phyloP scores from a whole-genome alignment of 37 sponge, comb jelly and placozoan genomes.

The Ianthella basta region DNA sequence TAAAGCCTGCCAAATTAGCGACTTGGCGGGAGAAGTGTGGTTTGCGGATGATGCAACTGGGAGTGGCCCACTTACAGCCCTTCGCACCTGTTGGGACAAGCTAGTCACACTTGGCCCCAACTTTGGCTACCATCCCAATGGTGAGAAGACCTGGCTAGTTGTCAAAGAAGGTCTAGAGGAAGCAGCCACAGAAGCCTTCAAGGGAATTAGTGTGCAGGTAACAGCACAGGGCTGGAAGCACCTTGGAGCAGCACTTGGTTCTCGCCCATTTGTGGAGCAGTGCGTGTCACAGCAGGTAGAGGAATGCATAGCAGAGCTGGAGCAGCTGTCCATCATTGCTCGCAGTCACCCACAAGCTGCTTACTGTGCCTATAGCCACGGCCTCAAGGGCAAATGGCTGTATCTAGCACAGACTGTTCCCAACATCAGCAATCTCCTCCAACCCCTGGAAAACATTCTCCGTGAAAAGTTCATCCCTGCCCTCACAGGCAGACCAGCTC shows the following conservation, averaged over 20 bases:
- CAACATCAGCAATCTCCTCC: no score
- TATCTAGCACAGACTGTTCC: no score
- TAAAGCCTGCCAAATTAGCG: neutral
- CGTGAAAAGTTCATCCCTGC: no score
- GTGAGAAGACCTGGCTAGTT: neutral
- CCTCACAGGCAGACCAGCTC: no score
- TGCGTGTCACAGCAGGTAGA: neutral
- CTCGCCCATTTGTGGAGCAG: neutral
- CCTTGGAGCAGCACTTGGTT: neutral
- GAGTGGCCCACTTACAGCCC: neutral
- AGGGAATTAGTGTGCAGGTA: neutral
- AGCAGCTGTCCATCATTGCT: neutral
- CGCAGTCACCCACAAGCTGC: slow-evolving; percentile 9
- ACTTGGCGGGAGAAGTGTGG: neutral
- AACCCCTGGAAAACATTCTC: no score
- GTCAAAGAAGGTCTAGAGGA: slow-evolving; percentile 6
- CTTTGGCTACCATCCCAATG: slow-evolving; percentile 13
- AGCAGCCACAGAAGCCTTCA: neutral
- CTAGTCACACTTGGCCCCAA: neutral
- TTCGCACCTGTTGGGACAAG: neutral
- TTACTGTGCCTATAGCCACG: neutral
- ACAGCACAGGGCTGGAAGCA: neutral
- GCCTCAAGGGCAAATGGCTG: no score
- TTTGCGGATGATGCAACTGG: slow-evolving; percentile 30
- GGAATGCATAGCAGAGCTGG: neutral